Base-by-base conservation (phyloP, 2,888 invertebrate species). In the Agrochola macilenta region DNA sequence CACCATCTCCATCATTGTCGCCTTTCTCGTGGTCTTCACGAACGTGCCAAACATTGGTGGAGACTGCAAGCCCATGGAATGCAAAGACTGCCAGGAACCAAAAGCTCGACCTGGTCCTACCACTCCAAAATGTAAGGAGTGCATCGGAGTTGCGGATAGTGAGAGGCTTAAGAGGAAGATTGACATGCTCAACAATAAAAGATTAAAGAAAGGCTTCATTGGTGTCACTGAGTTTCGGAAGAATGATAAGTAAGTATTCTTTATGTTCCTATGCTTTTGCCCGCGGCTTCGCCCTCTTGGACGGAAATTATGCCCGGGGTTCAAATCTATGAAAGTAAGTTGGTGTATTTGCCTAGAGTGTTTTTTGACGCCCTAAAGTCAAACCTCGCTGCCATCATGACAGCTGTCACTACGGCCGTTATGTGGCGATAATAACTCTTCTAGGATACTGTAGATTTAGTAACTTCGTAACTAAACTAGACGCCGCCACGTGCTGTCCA, bases 1-100 rank as follows among this genome's bases (percentile, higher is more conserved):
- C 81, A 69, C 87, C 0, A 73, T 94, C 0, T 92, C 93, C 0
- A 90, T 94, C 0, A 54, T 90, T 0, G 86, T 91, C 0, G 93
- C 93, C 0, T 91, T 92, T 52, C 52, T 90, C 3, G 75, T 94
- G 3, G 89, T 95, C 0, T 93, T 92, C 87, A 91, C 88, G 66
- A 87, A 86, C 3, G 87, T 90, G 0, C 90, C 91, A n/a, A 69
- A 69, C 20, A 39, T 69, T 5, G 57, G 68, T 11, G 69, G 65
- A 0, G 82, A 80, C 0, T 66, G 76, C 20, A 46, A 43, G 1
- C 20, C 57, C 1, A 0, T 68, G 17, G 68, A 54, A 2, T 69
- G 79, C n/a, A 79, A 69, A 39, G 49, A 66, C 5, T 72, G 83
- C 14, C 58, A 69, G 7, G 26, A 30, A 12, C 1, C 46, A 0